Base-by-base conservation (phyloP, 2,113 vertebrate genomes). In the Petrocephalus zakoni region DNA sequence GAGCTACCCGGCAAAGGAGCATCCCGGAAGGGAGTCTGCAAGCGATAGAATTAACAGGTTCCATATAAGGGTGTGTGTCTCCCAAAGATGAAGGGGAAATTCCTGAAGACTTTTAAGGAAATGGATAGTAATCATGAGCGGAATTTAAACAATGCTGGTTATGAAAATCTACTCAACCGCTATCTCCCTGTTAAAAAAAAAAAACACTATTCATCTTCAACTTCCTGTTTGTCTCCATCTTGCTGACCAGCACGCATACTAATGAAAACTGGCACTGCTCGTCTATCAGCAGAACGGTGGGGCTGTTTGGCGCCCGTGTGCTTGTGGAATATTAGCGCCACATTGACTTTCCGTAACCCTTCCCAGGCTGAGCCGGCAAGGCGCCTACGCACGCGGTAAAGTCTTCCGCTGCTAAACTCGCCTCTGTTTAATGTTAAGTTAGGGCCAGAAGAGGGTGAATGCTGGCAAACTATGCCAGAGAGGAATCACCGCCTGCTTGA, bases 391-490 rank as follows among this genome's bases (percentile, higher is more conserved):
- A 75, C 78, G 85, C 29, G 89, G 92, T 90, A 89, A 93, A 91
- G 34, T 93, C 94, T 90, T 92, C 91, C 90, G 46, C 91, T 3
- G 93, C 93, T 49, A 94, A 94, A 94, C 94, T 92, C 42, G 75
- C 53, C 61, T 49, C 22, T 17, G 52, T 42, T 87, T 88, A 49
- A 83, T 82, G 58, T 34, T 49, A 37, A 51, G 82, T 75, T 86
- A 6, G n/a, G 72, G 64, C 61, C 46, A 55, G 88, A 21, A 68
- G 88, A 78, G 17, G 83, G 61, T 19, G 8, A 75, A 47, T 7
- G 19, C 68, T 46, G 47, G 22, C 58, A 46, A 42, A 46, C 22
- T 46, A 13, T 13, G 22, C 84, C 51, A 78, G 72, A 5, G 34
- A 78, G 72, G 72, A 78, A 37, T 42, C n/a, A 22, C 85, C 21